Evolutionary conservation across 2,113 vertebrate species (phyloP).

Genomic region (Tapirus terrestris): DNA sequence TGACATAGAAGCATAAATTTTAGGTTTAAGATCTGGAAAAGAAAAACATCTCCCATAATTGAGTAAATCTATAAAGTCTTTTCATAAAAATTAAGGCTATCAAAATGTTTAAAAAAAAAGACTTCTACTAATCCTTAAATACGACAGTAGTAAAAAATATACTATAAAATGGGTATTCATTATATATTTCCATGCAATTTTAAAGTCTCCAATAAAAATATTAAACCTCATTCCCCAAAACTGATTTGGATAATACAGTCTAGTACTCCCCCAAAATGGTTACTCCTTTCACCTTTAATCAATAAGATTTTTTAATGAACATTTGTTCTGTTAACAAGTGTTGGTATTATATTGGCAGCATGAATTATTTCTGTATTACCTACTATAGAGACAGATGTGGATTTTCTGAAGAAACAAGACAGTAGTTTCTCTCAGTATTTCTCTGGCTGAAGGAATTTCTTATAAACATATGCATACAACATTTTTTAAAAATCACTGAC

Average conservation of each 20-base stretch:
- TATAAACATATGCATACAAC: not conserved
- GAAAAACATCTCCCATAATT: not conserved
- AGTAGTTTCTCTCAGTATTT: not conserved
- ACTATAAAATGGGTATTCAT: not conserved
- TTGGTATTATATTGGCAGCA: not conserved
- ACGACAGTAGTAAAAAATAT: not conserved
- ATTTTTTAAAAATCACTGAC: not conserved
- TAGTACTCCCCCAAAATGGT: not conserved
- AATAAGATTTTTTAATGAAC: not conserved
- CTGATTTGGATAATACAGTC: not conserved
- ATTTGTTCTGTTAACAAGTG: not conserved
- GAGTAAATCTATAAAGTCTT: not conserved
- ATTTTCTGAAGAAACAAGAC: not conserved
- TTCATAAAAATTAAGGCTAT: not conserved
- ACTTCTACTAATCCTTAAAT: not conserved
- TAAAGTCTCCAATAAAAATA: not conserved
- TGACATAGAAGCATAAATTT: not conserved
- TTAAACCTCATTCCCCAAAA: not conserved
- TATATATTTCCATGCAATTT: not conserved
- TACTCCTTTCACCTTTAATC: not conserved
- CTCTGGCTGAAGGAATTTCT: not conserved
- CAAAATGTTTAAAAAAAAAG: not conserved
- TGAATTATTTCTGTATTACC: not conserved
- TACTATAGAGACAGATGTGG: not conserved
- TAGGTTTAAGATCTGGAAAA: not conserved